A percentile compares a stretch with the other conserved stretches of the same genome.
phyloP scores from a whole-genome alignment of 2,888 invertebrate genomes.

The Steinernema hermaphroditum region DNA sequence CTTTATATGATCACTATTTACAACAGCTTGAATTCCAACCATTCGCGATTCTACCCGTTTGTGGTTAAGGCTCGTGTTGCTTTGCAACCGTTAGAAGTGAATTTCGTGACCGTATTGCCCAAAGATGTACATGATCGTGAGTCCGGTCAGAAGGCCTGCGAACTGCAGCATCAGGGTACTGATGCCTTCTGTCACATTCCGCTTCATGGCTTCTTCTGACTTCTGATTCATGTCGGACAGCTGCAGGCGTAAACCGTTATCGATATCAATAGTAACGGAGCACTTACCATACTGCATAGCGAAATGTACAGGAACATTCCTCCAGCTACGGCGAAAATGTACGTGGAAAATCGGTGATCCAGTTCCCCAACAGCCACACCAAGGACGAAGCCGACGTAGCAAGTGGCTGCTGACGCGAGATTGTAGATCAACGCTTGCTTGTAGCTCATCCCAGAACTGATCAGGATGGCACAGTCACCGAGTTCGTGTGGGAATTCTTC shows the following conservation, averaged over 20 bases:
- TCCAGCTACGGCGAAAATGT: conserved; percentile 72
- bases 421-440: conserved; percentile 68
- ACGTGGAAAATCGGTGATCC: conserved; percentile 55
- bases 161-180: conserved; percentile 30
- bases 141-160: conserved; percentile 48
- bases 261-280: not conserved
- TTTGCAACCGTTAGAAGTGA: not conserved
- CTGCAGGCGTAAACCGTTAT: conserved; percentile 46
- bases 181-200: not conserved
- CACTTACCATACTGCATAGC: conserved; percentile 72
- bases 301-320: conserved; percentile 74
- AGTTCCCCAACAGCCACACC: conserved; percentile 68
- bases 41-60: not conserved
- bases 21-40: not conserved
- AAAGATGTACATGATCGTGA: conserved; percentile 54
- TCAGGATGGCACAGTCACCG: conserved; percentile 73
- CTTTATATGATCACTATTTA: not conserved
- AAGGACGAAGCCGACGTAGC: conserved; percentile 70
- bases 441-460: conserved; percentile 71
- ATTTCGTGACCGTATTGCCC: conserved; percentile 49
- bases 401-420: conserved; percentile 73
- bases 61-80: not conserved
- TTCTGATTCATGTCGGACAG: conserved; percentile 67
- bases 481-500: conserved; percentile 74
- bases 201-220: conserved; percentile 59